These are phyloP conservation scores for Polydrusus tereticollis DNA, from an alignment of 2,888 invertebrate genomes.

Conservation along the genomic window DNA sequence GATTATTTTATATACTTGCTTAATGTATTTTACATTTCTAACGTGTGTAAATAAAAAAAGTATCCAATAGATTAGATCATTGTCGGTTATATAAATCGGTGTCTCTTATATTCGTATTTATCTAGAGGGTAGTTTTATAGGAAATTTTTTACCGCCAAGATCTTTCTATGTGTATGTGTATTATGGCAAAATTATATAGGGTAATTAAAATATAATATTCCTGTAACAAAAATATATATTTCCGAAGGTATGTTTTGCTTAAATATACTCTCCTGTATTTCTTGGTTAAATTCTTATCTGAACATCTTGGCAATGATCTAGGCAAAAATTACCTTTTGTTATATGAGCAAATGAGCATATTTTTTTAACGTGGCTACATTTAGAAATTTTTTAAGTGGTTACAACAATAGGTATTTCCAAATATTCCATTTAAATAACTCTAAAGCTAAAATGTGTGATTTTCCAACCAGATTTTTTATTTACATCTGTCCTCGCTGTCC, in stretches of 20 bases:
- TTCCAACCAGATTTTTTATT: no score
- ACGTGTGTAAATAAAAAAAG: conserved; percentile 64
- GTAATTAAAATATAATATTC: background rate
- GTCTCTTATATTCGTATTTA: conserved; percentile 58
- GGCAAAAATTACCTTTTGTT: background rate
- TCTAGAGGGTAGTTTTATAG: conserved; percentile 50
- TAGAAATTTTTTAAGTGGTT: background rate
- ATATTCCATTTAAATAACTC: no score
- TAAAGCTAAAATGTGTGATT: no score
- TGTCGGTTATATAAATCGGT: conserved; percentile 60
- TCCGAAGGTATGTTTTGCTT: background rate
- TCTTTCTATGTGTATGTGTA: conserved; percentile 40
- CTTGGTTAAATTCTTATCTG: background rate
- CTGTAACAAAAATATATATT: background rate
- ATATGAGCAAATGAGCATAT: background rate
- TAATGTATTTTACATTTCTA: conserved; percentile 67
- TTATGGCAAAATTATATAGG: conserved; percentile 13
- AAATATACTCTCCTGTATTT: background rate
- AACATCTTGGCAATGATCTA: background rate
- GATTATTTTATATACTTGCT: conserved; percentile 69
- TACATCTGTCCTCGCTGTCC: no score
- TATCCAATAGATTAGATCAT: conserved; percentile 61
- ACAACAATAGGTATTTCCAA: background rate
- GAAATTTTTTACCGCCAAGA: conserved; percentile 45
- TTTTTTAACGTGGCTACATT: background rate